Percentiles rank a stretch among this genome's conserved stretches.
phyloP scores from a whole-genome alignment of 2,888 invertebrate genomes.

The Saturnia pavonia region DNA sequence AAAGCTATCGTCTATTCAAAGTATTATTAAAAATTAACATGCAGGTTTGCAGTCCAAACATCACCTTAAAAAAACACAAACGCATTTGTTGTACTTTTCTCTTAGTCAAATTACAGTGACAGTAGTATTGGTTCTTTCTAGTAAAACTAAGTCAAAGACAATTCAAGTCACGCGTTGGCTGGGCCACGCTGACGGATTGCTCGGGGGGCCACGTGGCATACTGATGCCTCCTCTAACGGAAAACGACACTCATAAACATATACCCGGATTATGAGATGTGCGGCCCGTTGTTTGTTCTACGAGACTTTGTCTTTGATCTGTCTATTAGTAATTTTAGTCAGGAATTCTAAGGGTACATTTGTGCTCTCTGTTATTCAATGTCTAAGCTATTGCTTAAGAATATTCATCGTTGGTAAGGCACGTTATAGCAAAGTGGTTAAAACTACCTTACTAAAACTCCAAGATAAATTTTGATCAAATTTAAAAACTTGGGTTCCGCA shows the following conservation, averaged over 20 bases:
- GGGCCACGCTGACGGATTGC: conserved; percentile 63
- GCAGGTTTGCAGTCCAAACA: too few relatives aligned
- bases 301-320: conserved; percentile 15
- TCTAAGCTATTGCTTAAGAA: background rate
- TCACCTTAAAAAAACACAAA: too few relatives aligned
- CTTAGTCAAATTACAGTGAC: too few relatives aligned
- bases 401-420: background rate
- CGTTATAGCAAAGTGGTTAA: background rate
- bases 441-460: too few relatives aligned
- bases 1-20: too few relatives aligned
- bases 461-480: too few relatives aligned
- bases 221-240: conserved; percentile 44
- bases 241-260: conserved; percentile 69
- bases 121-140: too few relatives aligned
- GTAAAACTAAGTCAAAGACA: conserved; percentile 24
- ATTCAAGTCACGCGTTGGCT: conserved; percentile 53
- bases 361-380: background rate
- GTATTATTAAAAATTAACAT: too few relatives aligned
- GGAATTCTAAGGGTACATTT: background rate
- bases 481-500: too few relatives aligned
- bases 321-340: conserved; percentile 17
- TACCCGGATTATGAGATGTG: conserved; percentile 62
- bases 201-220: conserved; percentile 50
- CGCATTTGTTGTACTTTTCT: too few relatives aligned
- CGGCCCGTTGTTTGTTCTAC: conserved; percentile 21